These are phyloP conservation scores for Rotaria magnacalcarata DNA, from an alignment of 2,888 invertebrate species.

Conservation along the genomic window DNA sequence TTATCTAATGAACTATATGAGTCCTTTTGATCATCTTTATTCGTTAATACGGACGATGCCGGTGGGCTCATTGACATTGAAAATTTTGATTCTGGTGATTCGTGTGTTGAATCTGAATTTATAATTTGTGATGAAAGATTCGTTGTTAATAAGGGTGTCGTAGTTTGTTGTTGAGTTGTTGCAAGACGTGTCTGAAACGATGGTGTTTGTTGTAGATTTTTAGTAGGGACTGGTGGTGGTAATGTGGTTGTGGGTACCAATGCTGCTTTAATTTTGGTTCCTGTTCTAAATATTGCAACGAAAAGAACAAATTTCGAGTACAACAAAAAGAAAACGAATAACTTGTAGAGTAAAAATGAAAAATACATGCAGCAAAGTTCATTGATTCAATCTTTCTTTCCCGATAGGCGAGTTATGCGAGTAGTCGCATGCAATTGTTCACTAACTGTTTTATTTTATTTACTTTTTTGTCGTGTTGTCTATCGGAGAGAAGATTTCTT, in stretches of 20 bases:
- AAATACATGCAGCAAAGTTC: neutral
- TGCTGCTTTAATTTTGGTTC: neutral
- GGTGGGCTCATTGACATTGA: neutral
- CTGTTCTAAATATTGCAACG: neutral
- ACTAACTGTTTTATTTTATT: neutral
- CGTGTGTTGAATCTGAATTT: neutral
- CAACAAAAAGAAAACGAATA: neutral
- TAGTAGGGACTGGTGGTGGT: neutral
- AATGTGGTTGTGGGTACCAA: neutral
- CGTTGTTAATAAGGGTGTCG: neutral
- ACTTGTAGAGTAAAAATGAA: neutral
- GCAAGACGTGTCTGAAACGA: neutral
- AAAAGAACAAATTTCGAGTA: neutral
- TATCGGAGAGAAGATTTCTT: neutral
- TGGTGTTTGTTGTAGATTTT: neutral
- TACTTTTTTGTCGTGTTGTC: neutral
- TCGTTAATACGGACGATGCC: neutral
- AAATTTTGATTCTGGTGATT: neutral
- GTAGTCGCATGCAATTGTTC: neutral
- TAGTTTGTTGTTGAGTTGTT: neutral
- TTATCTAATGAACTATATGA: neutral
- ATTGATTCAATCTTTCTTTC: neutral
- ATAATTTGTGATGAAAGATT: neutral
- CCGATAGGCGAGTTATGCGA: neutral
- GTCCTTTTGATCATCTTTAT: conserved; percentile 2